Evolutionary conservation across 2,888 invertebrate species (phyloP).

Genomic region (Dendrolimus houi): DNA sequence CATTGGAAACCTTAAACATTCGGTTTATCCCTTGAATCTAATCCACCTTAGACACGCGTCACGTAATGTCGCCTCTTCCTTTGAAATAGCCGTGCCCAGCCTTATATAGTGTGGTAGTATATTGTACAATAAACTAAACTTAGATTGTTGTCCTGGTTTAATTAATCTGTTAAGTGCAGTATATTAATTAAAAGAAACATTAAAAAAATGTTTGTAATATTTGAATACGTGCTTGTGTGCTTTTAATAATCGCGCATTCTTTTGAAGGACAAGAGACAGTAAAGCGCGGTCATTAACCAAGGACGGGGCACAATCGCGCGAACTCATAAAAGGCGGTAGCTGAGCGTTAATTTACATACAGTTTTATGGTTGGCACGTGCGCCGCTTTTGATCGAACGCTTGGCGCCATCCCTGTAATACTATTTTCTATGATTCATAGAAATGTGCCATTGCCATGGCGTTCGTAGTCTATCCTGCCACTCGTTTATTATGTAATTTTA

Average conservation of each 20-base stretch:
- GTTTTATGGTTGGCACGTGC: slow-evolving; percentile 49
- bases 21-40: too few species aligned
- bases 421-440: slow-evolving; percentile 68
- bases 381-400: slow-evolving; percentile 53
- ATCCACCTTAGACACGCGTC: too few species aligned
- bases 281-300: slow-evolving; percentile 29
- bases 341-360: slow-evolving; percentile 31
- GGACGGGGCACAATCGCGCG: slow-evolving; percentile 38
- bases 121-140: too few species aligned
- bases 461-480: slow-evolving; percentile 44
- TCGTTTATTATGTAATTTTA: slow-evolving; percentile 61
- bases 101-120: too few species aligned
- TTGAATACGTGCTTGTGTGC: too few species aligned
- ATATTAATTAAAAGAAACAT: too few species aligned
- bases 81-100: too few species aligned
- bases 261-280: slow-evolving; percentile 4
- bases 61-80: too few species aligned
- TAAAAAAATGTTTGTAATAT: too few species aligned
- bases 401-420: slow-evolving; percentile 54
- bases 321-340: slow-evolving; percentile 31
- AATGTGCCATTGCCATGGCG: slow-evolving; percentile 32
- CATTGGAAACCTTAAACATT: too few species aligned
- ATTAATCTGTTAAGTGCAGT: too few species aligned
- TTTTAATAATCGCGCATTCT: background rate
- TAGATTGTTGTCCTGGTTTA: too few species aligned